These are phyloP conservation scores for Deroptyus accipitrinus DNA, from an alignment of 2,113 vertebrate species.

Conservation along the genomic window DNA sequence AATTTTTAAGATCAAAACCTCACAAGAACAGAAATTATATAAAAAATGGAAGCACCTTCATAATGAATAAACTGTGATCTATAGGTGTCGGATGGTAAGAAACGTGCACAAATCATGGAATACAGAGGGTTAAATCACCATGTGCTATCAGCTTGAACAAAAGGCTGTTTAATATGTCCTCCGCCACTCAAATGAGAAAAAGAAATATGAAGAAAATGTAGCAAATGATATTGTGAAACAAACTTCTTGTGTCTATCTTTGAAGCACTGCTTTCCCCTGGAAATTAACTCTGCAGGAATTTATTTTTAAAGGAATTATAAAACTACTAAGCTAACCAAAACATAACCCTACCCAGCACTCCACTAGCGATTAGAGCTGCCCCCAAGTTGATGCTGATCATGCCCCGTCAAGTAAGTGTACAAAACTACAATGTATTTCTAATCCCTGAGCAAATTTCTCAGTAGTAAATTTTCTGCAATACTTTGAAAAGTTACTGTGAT, in stretches of 20 bases:
- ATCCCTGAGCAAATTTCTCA: not conserved
- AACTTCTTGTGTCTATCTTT: not conserved
- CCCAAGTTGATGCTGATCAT: not conserved
- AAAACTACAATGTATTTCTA: not conserved
- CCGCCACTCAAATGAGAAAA: not conserved
- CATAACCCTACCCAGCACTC: not conserved
- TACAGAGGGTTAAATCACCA: conserved; percentile 17
- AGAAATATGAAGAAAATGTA: not conserved
- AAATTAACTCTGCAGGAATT: not conserved
- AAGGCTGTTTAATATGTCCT: conserved; percentile 12
- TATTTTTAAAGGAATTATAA: not conserved
- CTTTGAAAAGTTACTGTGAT: not conserved
- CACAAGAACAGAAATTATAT: not conserved
- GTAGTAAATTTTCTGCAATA: not conserved
- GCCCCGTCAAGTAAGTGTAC: not conserved
- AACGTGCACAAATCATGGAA: not conserved
- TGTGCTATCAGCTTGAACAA: not conserved
- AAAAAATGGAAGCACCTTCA: not conserved
- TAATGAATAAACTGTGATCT: not conserved
- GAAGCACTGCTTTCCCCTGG: not conserved
- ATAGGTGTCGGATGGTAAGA: not conserved
- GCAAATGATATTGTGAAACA: not conserved
- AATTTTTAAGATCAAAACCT: not conserved
- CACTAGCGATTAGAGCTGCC: not conserved
- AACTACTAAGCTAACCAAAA: not conserved